These are phyloP conservation scores for Gastracanthus pulcherrimus DNA, from an alignment of 2,888 invertebrate genomes.

Conservation along the genomic window DNA sequence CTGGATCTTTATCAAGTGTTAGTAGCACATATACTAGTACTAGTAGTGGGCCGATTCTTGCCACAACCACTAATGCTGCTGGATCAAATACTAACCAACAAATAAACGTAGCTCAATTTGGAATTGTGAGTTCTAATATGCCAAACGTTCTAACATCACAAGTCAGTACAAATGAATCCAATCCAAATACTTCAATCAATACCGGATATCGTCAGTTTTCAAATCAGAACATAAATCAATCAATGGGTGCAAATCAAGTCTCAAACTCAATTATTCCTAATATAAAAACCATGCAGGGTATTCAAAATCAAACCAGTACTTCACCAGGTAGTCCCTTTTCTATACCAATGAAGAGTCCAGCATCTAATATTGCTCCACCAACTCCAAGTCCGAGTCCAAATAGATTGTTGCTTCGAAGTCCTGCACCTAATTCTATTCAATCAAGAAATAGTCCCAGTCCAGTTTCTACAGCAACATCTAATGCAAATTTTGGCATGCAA, in stretches of 20 bases:
- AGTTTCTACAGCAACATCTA: slow-evolving; percentile 70
- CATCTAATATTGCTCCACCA: slow-evolving; percentile 75
- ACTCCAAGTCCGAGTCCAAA: slow-evolving; percentile 76
- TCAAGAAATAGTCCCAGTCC: slow-evolving; percentile 75
- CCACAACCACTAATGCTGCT: slow-evolving; percentile 70
- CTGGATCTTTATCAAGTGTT: slow-evolving; percentile 68
- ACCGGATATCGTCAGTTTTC: slow-evolving; percentile 70
- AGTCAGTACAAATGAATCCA: slow-evolving; percentile 58
- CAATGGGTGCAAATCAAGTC: slow-evolving; percentile 37
- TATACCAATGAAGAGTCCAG: slow-evolving; percentile 75
- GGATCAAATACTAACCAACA: slow-evolving; percentile 68
- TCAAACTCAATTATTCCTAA: slow-evolving; percentile 61
- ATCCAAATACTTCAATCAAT: slow-evolving; percentile 64
- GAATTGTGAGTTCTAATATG: slow-evolving; percentile 73
- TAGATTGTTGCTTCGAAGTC: slow-evolving; percentile 73
- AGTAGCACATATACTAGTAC: slow-evolving; percentile 72
- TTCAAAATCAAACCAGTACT: slow-evolving; percentile 72
- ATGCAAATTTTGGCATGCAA: slow-evolving; percentile 72
- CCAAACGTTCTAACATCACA: slow-evolving; percentile 70
- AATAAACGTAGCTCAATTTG: slow-evolving; percentile 71
- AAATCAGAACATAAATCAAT: slow-evolving; percentile 60
- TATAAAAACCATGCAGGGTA: slow-evolving; percentile 73
- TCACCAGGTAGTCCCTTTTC: slow-evolving; percentile 76
- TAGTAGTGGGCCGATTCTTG: slow-evolving; percentile 69
- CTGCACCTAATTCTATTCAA: slow-evolving; percentile 75